Base-by-base conservation (phyloP, 2,888 invertebrate species). In the Calliphora vomitoria region DNA sequence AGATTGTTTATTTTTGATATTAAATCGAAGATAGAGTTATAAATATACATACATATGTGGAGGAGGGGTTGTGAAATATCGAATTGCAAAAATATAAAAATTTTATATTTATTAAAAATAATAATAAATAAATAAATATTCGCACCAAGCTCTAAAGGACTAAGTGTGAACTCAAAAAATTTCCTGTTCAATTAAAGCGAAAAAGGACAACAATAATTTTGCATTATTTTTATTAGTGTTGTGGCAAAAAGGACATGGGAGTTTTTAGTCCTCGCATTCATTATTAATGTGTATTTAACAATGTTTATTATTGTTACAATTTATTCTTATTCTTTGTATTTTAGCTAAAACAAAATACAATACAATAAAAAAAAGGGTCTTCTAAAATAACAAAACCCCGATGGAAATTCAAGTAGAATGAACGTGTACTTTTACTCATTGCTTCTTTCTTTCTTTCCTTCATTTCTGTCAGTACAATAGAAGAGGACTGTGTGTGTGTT, bases 281-380 rank as follows among this genome's bases (percentile, higher is more conserved):
- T 72, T 72, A 80, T 80, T 62, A 71, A 72, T 81, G 72, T 81
- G 44, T 72, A 74, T 71, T 66, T 64, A 74, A 64, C 44, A 53
- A 53, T 75, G 74, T 82, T 82, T 82, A 75, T 82, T 82, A 82
- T 82, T 74, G 74, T 75, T 74, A 68, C 66, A 82, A 75, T 66
- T 74, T 58, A 44, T 66, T 5, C 60, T 64, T 64, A 72, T 31
- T 55, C 8, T 66, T 71, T 69, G 18, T 18, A 18, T 25, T 25
- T 25, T 3, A 15, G n/a, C 4, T 11, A 58, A 31, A 58, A 50
- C n/a, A 53, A 66, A 35, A 31, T 20, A 62, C 8, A 60, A 55
- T 3, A 25, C n/a, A n/a, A n/a, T n/a, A n/a, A n/a, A n/a, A 18
- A 80, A 71, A 81, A 72, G 80, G 71, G 62, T 82, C 74, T 82